Evolutionary conservation across 2,888 invertebrate genomes (phyloP).

Genomic region (Pardosa pseudoannulata): DNA sequence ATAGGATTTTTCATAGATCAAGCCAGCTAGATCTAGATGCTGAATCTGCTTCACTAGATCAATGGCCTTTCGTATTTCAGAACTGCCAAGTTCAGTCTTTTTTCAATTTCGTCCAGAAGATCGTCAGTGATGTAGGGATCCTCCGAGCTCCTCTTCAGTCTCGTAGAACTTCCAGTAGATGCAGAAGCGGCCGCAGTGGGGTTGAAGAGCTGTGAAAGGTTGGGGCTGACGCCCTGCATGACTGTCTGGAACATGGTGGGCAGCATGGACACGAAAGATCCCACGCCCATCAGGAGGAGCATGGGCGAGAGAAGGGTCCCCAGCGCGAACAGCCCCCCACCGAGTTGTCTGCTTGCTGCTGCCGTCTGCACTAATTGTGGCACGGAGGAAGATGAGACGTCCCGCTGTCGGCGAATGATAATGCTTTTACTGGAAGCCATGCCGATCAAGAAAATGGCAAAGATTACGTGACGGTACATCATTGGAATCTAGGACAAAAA

Average conservation of each 20-base stretch:
- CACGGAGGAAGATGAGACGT: background rate
- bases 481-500: conserved; percentile 15
- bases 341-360: conserved; percentile 26
- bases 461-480: conserved; percentile 1
- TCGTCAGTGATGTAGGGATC: background rate
- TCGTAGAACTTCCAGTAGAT: background rate
- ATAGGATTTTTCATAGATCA: no score
- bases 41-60: background rate
- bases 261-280: conserved; percentile 67
- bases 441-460: background rate
- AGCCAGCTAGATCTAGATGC: background rate
- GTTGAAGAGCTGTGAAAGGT: conserved; percentile 53
- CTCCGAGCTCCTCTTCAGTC: conserved; percentile 8
- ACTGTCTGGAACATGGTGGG: conserved; percentile 66
- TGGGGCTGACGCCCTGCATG: conserved; percentile 52
- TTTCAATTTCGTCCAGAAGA: conserved; percentile 33
- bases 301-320: conserved; percentile 58
- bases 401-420: conserved; percentile 8
- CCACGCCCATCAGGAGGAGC: conserved; percentile 67
- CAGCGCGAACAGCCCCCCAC: conserved; percentile 55
- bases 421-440: conserved; percentile 25
- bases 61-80: conserved; percentile 44
- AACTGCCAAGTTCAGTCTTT: conserved; percentile 35
- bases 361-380: background rate
- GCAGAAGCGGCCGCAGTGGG: background rate